Conservation (phyloP, 2,888 invertebrate species). For the Darwinula stevensoni region DNA sequence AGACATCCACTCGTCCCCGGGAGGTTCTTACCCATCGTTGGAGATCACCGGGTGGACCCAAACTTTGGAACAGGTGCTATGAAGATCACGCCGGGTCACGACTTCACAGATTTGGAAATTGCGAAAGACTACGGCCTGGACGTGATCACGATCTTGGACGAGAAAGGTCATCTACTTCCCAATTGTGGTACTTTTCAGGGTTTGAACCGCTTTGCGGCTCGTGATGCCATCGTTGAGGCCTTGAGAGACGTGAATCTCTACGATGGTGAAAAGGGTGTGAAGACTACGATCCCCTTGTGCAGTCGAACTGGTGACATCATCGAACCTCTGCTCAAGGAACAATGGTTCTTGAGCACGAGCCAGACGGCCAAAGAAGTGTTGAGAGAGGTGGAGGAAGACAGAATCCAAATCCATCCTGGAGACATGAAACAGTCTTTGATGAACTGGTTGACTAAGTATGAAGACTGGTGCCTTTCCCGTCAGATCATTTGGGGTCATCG, state of each 20-base stretch:
- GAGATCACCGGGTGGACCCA: not conserved
- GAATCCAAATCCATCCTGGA: constrained; percentile 1
- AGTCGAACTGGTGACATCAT: not conserved
- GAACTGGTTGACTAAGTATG: too few species aligned
- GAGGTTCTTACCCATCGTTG: not conserved
- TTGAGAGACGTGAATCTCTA: not conserved
- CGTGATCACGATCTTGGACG: not conserved
- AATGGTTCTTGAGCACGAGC: constrained; percentile 1
- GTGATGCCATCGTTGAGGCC: not conserved
- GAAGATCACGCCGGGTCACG: constrained; percentile 1
- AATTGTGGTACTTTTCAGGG: not conserved
- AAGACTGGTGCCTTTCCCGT: not conserved
- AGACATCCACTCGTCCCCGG: not conserved
- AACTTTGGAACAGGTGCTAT: not conserved
- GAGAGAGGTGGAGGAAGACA: not conserved
- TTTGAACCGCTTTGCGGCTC: not conserved
- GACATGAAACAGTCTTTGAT: too few species aligned
- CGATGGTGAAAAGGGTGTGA: too few species aligned
- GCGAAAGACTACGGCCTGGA: not conserved
- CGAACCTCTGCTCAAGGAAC: not conserved
- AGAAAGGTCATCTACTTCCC: not conserved
- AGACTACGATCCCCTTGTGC: too few species aligned
- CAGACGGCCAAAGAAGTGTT: not conserved
- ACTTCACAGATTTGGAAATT: not conserved
- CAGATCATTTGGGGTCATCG: not conserved